Conservation (phyloP, 1,140 invertebrate genomes). For the Plodia interpunctella region DNA sequence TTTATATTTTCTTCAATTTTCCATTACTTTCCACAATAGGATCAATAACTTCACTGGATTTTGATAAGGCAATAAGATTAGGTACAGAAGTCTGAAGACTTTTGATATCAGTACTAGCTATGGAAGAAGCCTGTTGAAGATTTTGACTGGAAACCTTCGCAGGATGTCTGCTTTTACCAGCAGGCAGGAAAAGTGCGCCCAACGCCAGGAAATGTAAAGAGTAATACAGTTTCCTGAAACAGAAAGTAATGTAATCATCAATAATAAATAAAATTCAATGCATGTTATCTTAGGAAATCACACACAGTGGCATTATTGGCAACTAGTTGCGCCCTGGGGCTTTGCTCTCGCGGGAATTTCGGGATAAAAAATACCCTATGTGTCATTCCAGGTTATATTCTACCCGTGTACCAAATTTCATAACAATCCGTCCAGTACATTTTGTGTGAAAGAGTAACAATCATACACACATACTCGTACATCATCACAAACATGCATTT, state of each 20-base stretch:
- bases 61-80: slow-evolving; percentile 4
- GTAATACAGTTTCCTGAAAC: slow-evolving; percentile 63
- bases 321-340: too few species aligned
- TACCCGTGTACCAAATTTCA: too few species aligned
- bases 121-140: slow-evolving; percentile 25
- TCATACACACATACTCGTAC: too few species aligned
- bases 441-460: too few species aligned
- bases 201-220: slow-evolving; percentile 71
- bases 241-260: slow-evolving; percentile 11
- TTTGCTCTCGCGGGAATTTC: too few species aligned
- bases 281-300: too few species aligned
- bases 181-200: slow-evolving; percentile 60
- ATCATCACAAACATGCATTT: too few species aligned
- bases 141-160: slow-evolving; percentile 23
- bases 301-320: too few species aligned
- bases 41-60: slow-evolving; percentile 26
- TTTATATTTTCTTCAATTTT: slow-evolving; percentile 51
- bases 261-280: too few species aligned
- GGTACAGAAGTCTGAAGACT: background rate
- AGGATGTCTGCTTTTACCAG: slow-evolving; percentile 25
- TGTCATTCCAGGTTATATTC: too few species aligned
- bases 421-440: too few species aligned
- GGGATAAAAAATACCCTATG: too few species aligned
- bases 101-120: background rate
- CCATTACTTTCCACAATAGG: slow-evolving; percentile 39